These are phyloP conservation scores for Alligator sinensis DNA, from an alignment of 2,113 vertebrate genomes.

Conservation along the genomic window DNA sequence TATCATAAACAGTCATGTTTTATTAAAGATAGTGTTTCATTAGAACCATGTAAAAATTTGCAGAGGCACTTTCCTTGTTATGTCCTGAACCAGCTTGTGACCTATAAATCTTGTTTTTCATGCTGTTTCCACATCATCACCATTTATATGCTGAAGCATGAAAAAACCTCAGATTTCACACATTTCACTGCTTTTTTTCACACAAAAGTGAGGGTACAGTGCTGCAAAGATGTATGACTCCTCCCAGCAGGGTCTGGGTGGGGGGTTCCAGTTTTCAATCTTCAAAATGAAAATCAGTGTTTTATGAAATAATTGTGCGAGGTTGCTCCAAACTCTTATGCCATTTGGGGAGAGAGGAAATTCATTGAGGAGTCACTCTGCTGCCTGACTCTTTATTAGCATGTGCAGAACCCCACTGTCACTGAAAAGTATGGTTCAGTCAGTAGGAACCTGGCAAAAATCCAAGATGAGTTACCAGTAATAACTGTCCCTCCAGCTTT, in stretches of 20 bases:
- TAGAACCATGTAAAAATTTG: neutral
- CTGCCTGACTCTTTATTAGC: neutral
- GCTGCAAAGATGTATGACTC: neutral
- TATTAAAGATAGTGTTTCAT: constrained; percentile 44
- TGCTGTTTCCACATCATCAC: neutral
- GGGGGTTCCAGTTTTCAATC: too few species aligned
- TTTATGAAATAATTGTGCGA: neutral
- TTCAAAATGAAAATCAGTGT: too few species aligned
- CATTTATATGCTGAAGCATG: neutral
- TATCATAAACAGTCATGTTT: constrained; percentile 57
- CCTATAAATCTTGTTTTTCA: neutral
- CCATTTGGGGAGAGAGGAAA: neutral
- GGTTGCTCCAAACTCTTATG: neutral
- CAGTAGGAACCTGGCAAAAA: neutral
- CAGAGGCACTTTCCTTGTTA: neutral
- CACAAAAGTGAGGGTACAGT: neutral
- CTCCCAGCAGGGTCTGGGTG: too few species aligned
- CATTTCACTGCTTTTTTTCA: neutral
- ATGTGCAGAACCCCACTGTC: neutral
- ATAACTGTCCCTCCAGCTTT: neutral
- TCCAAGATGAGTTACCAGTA: neutral
- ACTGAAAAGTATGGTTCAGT: neutral
- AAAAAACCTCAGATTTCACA: neutral
- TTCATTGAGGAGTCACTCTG: neutral
- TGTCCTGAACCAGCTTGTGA: neutral